phyloP scores from a whole-genome alignment of 1,140 invertebrate species.

The Drosophila nigromelanica region DNA sequence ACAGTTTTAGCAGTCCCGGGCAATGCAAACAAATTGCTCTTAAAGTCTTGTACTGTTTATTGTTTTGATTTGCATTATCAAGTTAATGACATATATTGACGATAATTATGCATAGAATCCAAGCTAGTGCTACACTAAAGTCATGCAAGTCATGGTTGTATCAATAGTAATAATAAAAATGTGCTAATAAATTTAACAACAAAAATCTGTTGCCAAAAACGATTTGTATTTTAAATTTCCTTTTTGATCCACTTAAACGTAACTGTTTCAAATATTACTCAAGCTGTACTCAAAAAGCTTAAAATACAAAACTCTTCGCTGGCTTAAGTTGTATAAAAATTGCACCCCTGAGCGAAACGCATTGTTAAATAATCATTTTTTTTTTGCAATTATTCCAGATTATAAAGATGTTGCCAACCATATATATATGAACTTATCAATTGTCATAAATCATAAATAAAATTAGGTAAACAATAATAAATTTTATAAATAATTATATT shows the following conservation, averaged over 20 bases:
- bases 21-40: slow-evolving; percentile 12
- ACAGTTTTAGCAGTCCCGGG: not conserved
- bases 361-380: slow-evolving; percentile 6
- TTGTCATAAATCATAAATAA: slow-evolving; percentile 32
- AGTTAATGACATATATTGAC: slow-evolving; percentile 42
- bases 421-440: slow-evolving; percentile 26
- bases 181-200: slow-evolving; percentile 10
- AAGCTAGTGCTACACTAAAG: slow-evolving; percentile 1
- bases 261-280: slow-evolving; percentile 19
- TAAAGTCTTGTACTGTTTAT: slow-evolving; percentile 54
- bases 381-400: slow-evolving; percentile 10
- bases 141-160: not conserved
- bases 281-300: slow-evolving; percentile 32
- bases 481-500: slow-evolving; percentile 75
- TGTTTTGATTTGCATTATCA: slow-evolving; percentile 48
- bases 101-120: slow-evolving; percentile 40
- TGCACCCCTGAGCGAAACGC: slow-evolving; percentile 45
- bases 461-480: slow-evolving; percentile 50
- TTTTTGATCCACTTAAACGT: slow-evolving; percentile 18
- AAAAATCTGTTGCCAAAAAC: slow-evolving; percentile 23
- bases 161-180: not conserved
- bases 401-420: slow-evolving; percentile 8
- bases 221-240: slow-evolving; percentile 9
- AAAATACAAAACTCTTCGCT: slow-evolving; percentile 44
- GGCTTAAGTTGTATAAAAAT: slow-evolving; percentile 16